Evolutionary conservation across 2,797 vertebrate genomes (phyloP).

Genomic region (Psittacula derbiana): DNA sequence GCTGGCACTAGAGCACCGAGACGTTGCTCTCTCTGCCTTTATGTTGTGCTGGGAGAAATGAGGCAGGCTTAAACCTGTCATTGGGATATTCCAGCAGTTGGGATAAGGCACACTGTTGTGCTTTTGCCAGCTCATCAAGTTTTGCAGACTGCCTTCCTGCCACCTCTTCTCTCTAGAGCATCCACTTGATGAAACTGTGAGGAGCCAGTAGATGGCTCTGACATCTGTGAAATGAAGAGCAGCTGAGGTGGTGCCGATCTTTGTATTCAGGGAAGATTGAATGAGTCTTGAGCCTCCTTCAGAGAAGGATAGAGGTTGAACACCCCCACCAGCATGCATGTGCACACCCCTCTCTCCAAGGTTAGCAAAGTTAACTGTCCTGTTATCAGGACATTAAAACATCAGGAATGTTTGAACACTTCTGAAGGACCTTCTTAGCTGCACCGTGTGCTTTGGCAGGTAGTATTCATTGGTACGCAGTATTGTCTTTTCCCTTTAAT

Average conservation of each 20-base stretch:
- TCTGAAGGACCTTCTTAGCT: background rate
- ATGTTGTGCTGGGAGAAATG: background rate
- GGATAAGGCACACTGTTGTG: background rate
- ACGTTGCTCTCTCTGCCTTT: too few relatives aligned
- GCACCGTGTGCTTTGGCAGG: fast-evolving
- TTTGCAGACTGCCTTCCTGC: background rate
- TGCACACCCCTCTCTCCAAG: fast-evolving
- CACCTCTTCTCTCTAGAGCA: background rate
- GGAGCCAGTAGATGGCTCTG: conserved; percentile 36
- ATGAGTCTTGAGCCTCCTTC: background rate
- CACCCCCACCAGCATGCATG: fast-evolving
- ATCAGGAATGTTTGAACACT: fast-evolving
- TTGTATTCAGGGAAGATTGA: background rate
- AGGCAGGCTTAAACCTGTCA: background rate
- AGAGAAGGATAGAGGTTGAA: background rate
- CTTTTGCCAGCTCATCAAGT: background rate
- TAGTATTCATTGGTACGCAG: background rate
- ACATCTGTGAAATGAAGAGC: background rate
- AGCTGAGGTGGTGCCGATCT: background rate
- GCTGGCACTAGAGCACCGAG: background rate
- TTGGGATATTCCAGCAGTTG: background rate
- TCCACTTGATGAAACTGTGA: background rate
- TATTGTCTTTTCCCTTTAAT: background rate
- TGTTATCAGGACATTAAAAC: background rate
- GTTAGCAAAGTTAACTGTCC: too few relatives aligned